Evolutionary conservation across 2,113 vertebrate species (phyloP).

Genomic region (Tyto alba): DNA sequence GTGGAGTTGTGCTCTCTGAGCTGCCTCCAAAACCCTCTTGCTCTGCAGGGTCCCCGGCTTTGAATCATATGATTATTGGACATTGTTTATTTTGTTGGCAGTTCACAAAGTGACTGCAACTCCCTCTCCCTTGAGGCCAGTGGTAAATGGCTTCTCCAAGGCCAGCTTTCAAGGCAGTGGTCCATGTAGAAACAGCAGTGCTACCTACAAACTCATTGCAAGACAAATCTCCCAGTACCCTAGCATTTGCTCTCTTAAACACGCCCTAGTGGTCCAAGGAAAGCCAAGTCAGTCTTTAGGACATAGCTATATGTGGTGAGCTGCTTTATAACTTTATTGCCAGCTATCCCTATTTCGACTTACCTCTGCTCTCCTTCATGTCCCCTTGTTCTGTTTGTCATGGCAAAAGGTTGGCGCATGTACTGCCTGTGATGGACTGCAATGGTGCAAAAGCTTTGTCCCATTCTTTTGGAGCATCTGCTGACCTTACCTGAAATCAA

Average conservation of each 20-base stretch:
- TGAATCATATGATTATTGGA: background rate
- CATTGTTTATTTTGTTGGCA: background rate
- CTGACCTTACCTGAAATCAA: background rate
- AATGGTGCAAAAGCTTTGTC: slow-evolving; percentile 17
- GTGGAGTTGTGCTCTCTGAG: background rate
- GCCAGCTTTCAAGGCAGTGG: background rate
- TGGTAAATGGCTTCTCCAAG: background rate
- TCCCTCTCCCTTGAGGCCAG: background rate
- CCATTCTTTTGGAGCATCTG: background rate
- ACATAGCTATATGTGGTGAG: background rate
- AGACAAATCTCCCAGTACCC: background rate
- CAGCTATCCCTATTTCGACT: background rate
- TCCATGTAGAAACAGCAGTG: background rate
- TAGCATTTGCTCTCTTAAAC: slow-evolving; percentile 55
- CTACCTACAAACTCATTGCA: background rate
- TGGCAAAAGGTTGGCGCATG: slow-evolving; percentile 46
- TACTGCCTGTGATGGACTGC: slow-evolving; percentile 40
- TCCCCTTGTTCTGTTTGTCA: slow-evolving; percentile 20
- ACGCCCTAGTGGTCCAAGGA: slow-evolving; percentile 18
- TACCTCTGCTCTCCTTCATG: background rate
- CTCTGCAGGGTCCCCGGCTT: background rate
- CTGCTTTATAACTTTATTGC: slow-evolving; percentile 28
- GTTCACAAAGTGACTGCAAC: background rate
- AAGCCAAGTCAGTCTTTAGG: slow-evolving; percentile 18
- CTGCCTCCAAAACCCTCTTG: background rate